Evolutionary conservation across 92 coral and sea anemone genomes (phyloP).

Genomic region (Parazoanthus darwini): DNA sequence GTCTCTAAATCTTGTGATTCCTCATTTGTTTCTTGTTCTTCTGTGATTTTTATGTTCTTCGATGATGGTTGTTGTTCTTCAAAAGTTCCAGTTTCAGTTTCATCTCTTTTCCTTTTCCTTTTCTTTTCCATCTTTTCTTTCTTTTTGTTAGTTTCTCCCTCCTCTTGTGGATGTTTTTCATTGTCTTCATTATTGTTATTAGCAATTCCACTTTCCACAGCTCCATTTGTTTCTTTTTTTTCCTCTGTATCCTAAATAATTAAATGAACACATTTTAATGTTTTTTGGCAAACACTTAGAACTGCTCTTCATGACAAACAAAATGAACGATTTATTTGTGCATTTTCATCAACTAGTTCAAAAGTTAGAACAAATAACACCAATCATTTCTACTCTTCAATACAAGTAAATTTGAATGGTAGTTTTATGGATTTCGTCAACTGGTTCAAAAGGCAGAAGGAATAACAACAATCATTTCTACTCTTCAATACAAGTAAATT

Average conservation of each 20-base stretch:
- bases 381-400: too few relatives aligned
- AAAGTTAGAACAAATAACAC: too few relatives aligned
- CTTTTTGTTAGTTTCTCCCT: not conserved
- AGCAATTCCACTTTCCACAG: not conserved
- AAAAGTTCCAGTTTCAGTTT: slow-evolving; percentile 38
- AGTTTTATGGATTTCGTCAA: too few relatives aligned
- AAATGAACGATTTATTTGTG: too few relatives aligned
- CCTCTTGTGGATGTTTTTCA: not conserved
- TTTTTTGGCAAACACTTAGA: too few relatives aligned
- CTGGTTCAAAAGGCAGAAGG: too few relatives aligned
- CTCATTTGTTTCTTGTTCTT: slow-evolving; percentile 9
- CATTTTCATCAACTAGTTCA: too few relatives aligned
- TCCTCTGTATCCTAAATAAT: slow-evolving; percentile 18
- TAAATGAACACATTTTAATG: too few relatives aligned
- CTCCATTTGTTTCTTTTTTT: slow-evolving; percentile 23
- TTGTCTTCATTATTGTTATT: not conserved
- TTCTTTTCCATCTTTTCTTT: slow-evolving; percentile 14
- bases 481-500: too few relatives aligned
- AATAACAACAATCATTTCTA: too few relatives aligned
- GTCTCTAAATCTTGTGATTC: slow-evolving; percentile 28
- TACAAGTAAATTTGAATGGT: too few relatives aligned
- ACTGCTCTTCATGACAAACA: too few relatives aligned
- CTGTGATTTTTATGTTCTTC: slow-evolving; percentile 30
- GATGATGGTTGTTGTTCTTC: slow-evolving; percentile 46
- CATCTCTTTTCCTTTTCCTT: slow-evolving; percentile 43